Evolutionary conservation across 2,888 invertebrate genomes (phyloP).

Genomic region (Cistogaster globosa): DNA sequence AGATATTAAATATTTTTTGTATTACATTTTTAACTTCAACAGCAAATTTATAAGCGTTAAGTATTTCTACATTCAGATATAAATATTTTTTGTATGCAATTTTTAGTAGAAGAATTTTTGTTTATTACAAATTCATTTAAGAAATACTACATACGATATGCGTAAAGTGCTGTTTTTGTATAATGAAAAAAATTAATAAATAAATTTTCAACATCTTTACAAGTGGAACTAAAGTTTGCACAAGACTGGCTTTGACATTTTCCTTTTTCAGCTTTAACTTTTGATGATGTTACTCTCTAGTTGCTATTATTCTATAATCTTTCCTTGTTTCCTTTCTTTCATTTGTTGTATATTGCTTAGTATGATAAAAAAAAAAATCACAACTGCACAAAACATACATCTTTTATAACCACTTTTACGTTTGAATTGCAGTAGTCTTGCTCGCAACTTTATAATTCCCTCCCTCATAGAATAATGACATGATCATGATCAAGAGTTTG

Average conservation of each 20-base stretch:
- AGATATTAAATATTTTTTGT: too few species aligned
- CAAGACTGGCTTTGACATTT: slow-evolving; percentile 35
- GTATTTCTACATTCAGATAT: too few species aligned
- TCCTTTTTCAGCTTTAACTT: neutral
- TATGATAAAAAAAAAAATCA: neutral
- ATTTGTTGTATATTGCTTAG: slow-evolving; percentile 20
- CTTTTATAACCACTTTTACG: slow-evolving; percentile 20
- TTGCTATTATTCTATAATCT: slow-evolving; percentile 1
- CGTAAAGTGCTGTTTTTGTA: too few species aligned
- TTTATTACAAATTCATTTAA: too few species aligned
- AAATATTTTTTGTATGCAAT: too few species aligned
- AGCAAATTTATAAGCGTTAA: too few species aligned
- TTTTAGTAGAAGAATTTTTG: too few species aligned
- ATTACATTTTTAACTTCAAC: too few species aligned
- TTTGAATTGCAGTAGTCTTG: slow-evolving; percentile 39
- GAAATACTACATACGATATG: too few species aligned
- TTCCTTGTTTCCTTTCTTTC: slow-evolving; percentile 38
- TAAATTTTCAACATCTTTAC: too few species aligned
- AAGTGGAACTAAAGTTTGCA: slow-evolving; percentile 8
- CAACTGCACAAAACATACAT: slow-evolving; percentile 27
- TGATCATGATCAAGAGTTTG: slow-evolving; percentile 45
- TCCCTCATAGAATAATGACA: slow-evolving; percentile 42
- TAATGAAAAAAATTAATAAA: too few species aligned
- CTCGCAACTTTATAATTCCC: slow-evolving; percentile 25
- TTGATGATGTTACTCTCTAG: neutral